Percentiles rank a stretch among this genome's conserved stretches.
These are phyloP conservation scores for Tolypeutes matacus DNA, from an alignment of 2,797 vertebrate genomes.

Conservation along the genomic window DNA sequence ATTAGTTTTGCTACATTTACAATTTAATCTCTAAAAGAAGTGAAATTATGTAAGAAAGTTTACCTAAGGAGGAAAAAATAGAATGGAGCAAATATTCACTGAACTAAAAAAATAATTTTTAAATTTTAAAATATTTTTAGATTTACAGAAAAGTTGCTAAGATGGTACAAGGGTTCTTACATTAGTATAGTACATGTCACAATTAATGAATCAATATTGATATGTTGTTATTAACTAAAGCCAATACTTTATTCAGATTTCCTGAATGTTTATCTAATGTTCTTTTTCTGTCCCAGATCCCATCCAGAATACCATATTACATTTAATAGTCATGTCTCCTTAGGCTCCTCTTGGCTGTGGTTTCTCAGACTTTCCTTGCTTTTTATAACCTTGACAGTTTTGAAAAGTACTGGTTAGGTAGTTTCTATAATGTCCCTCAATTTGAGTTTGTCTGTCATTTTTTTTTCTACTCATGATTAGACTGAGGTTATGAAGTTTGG, in stretches of 20 bases:
- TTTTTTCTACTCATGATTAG: background rate
- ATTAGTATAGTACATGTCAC: too few relatives aligned
- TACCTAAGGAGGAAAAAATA: background rate
- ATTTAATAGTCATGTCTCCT: background rate
- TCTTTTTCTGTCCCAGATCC: background rate
- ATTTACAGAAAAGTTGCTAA: background rate
- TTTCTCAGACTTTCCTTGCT: background rate
- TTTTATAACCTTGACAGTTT: background rate
- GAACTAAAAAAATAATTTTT: background rate
- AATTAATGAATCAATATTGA: background rate
- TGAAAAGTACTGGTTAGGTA: background rate
- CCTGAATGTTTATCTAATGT: background rate
- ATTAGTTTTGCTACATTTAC: slow-evolving; percentile 17
- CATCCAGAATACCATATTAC: background rate
- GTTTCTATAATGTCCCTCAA: background rate
- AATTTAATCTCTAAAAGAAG: background rate
- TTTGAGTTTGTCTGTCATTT: background rate
- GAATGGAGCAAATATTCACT: background rate
- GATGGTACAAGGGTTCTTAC: background rate
- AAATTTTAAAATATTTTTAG: background rate
- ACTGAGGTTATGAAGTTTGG: background rate
- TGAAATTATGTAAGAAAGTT: background rate
- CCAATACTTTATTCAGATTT: background rate
- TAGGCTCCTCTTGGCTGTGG: background rate
- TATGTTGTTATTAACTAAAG: too few relatives aligned